Conservation (phyloP, 2,888 invertebrate species). For the Corbicula japonica region DNA sequence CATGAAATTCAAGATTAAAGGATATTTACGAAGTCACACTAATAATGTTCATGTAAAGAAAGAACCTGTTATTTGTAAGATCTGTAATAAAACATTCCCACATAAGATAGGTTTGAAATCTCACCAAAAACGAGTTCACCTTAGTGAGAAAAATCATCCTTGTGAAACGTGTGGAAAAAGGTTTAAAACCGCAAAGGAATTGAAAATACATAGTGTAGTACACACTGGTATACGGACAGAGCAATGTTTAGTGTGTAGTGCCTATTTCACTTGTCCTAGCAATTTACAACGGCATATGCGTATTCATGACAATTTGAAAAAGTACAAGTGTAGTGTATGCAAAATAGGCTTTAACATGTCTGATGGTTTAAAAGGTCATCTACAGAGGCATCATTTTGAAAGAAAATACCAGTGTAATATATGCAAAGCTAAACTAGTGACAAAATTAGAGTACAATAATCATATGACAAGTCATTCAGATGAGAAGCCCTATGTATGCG, state of each 20-base stretch:
- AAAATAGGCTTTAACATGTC: not conserved
- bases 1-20: constrained; percentile 9
- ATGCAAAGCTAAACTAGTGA: not conserved
- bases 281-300: not conserved
- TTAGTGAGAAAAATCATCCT: not conserved
- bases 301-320: not conserved
- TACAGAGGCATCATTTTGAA: not conserved
- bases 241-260: not conserved
- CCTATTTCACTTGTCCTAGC: not conserved
- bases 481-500: not conserved
- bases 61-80: not conserved
- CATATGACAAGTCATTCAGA: constrained; percentile 3
- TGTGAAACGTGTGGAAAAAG: not conserved
- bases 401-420: not conserved
- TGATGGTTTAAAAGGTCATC: not conserved
- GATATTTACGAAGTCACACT: not conserved
- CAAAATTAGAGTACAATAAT: not conserved
- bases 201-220: constrained; percentile 1
- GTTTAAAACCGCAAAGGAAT: not conserved
- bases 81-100: not conserved
- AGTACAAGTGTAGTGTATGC: constrained; percentile 1
- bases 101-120: not conserved
- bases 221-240: not conserved
- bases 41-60: not conserved
- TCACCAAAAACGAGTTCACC: not conserved